Conservation (phyloP, 1,140 invertebrate genomes). For the Cotesia vestalis region DNA sequence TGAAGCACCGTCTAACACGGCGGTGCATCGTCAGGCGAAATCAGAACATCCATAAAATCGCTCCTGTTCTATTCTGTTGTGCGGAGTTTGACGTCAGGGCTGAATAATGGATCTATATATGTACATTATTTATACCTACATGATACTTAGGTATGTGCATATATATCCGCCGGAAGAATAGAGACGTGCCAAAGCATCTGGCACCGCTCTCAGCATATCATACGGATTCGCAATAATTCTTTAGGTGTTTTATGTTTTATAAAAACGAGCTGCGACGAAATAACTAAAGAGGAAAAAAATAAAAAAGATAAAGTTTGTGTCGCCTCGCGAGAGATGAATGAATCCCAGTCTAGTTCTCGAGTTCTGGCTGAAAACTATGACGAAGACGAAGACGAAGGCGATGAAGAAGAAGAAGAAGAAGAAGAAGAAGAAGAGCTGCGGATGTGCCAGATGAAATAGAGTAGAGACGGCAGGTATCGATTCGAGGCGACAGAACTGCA, state of each 20-base stretch:
- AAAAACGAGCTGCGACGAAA: neutral
- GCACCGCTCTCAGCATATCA: conserved; percentile 10
- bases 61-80: neutral
- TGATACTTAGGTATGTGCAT: neutral
- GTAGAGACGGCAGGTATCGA: conserved; percentile 15
- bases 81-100: neutral
- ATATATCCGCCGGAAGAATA: neutral
- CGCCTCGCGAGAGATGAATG: conserved; percentile 17
- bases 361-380: conserved; percentile 1
- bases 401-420: neutral
- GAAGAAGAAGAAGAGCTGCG: neutral
- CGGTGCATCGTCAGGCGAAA: no score
- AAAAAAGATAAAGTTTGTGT: conserved; percentile 12
- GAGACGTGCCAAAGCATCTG: conserved; percentile 24
- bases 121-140: conserved; percentile 18
- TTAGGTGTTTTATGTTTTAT: conserved; percentile 3
- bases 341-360: conserved; percentile 8
- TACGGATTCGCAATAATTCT: conserved; percentile 24
- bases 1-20: no score
- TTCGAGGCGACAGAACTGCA: conserved; percentile 27
- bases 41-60: neutral
- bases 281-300: neutral
- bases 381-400: no score
- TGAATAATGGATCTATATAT: conserved; percentile 18
- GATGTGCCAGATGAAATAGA: neutral